phyloP scores from a whole-genome alignment of 2,797 vertebrate genomes.

The Amniataba percoides region DNA sequence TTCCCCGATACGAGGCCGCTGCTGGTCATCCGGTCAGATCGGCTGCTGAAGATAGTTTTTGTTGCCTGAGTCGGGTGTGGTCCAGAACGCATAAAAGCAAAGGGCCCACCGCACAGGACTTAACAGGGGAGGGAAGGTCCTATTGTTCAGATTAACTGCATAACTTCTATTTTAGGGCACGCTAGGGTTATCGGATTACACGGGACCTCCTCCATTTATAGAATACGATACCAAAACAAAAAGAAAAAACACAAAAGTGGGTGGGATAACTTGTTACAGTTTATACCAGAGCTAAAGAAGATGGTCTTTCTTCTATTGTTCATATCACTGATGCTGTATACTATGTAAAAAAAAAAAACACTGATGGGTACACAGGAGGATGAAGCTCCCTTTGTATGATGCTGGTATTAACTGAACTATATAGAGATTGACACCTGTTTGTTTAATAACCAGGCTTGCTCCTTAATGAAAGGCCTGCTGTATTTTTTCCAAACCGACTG shows the following conservation, averaged over 20 bases:
- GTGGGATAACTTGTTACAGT: not conserved
- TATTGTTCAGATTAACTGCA: slow-evolving; percentile 17
- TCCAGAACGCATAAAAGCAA: slow-evolving; percentile 3
- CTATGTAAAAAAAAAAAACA: not conserved
- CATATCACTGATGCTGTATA: not conserved
- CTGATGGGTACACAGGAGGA: not conserved
- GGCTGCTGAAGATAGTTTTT: not conserved
- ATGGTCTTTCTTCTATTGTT: not conserved
- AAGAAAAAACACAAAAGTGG: slow-evolving; percentile 36
- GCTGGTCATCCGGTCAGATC: not conserved
- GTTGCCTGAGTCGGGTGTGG: slow-evolving; percentile 29
- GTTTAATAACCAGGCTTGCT: not conserved
- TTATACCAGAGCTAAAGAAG: not conserved
- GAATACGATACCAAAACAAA: slow-evolving; percentile 38
- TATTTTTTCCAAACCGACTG: slow-evolving; percentile 1
- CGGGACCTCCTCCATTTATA: slow-evolving; percentile 1
- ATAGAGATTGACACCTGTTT: not conserved
- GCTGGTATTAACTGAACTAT: not conserved
- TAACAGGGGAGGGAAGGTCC: not conserved
- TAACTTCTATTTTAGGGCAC: not conserved
- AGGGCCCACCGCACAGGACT: not conserved
- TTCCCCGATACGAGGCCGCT: not conserved
- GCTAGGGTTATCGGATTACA: slow-evolving; percentile 51
- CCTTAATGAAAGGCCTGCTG: not conserved
- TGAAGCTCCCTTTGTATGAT: not conserved